Percentiles rank a stretch among this genome's conserved stretches.
Conservation (phyloP, 2,888 invertebrate genomes). For the Seira sanloemensis region DNA sequence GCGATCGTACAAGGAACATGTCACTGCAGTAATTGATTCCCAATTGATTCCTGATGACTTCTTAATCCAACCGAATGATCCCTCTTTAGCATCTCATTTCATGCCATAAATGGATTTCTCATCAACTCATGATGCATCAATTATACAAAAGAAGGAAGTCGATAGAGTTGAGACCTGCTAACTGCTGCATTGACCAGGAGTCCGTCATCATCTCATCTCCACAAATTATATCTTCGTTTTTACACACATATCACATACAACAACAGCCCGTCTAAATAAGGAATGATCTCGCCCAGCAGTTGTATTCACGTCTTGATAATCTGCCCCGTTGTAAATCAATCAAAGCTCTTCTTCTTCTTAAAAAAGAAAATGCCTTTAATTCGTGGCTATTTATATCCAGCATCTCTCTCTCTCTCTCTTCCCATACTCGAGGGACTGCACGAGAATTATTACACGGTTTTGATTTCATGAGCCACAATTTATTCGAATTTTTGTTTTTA, state of each 20-base stretch:
- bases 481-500: not conserved
- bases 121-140: not conserved
- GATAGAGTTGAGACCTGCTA: too few species aligned
- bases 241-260: too few species aligned
- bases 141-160: not conserved
- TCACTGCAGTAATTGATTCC: slow-evolving; percentile 43
- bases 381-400: not conserved
- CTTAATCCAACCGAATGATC: too few species aligned
- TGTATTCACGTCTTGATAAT: slow-evolving; percentile 35
- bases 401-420: too few species aligned
- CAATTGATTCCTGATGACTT: slow-evolving; percentile 32
- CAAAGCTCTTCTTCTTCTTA: slow-evolving; percentile 16
- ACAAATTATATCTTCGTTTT: too few species aligned
- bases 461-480: slow-evolving; percentile 11
- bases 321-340: slow-evolving; percentile 47
- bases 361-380: not conserved
- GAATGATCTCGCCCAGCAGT: slow-evolving; percentile 12
- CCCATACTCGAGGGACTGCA: too few species aligned
- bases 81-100: not conserved
- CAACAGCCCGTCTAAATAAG: too few species aligned
- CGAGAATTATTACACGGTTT: too few species aligned
- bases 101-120: too few species aligned
- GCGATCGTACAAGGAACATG: slow-evolving; percentile 47
- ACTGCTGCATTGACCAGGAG: too few species aligned
- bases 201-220: too few species aligned